A percentile compares a stretch with the other conserved stretches of the same genome.
phyloP scores from a whole-genome alignment of 2,888 invertebrate species.

The Microdon myrmicae region DNA sequence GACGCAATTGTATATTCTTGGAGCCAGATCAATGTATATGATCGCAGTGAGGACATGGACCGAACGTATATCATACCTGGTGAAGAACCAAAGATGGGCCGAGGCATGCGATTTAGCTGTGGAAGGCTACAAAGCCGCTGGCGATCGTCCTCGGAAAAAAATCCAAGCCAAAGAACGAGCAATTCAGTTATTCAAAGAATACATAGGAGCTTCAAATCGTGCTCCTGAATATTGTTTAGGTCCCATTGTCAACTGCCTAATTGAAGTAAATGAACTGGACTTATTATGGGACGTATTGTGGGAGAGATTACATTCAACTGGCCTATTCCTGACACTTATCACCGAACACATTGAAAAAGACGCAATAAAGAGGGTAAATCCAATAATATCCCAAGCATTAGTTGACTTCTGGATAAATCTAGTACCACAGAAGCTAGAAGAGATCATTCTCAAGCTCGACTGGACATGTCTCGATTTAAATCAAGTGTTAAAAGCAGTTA shows the following conservation, averaged over 20 bases:
- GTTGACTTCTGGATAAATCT: slow-evolving; percentile 75
- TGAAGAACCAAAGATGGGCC: slow-evolving; percentile 70
- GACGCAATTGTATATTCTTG: slow-evolving; percentile 77
- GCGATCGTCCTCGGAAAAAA: slow-evolving; percentile 64
- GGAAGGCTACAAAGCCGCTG: slow-evolving; percentile 66
- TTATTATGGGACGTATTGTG: slow-evolving; percentile 74
- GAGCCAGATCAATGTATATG: slow-evolving; percentile 72
- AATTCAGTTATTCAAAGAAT: slow-evolving; percentile 67
- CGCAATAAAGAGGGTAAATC: slow-evolving; percentile 72
- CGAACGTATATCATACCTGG: slow-evolving; percentile 74
- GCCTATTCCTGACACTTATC: slow-evolving; percentile 75
- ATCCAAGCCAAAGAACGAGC: slow-evolving; percentile 66
- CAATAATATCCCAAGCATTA: slow-evolving; percentile 77
- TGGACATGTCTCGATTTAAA: slow-evolving; percentile 81
- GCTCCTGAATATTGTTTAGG: slow-evolving; percentile 66
- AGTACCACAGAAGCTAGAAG: slow-evolving; percentile 74
- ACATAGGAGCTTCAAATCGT: slow-evolving; percentile 64
- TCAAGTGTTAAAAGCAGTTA: slow-evolving; percentile 69
- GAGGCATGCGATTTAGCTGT: slow-evolving; percentile 71
- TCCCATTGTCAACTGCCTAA: slow-evolving; percentile 63
- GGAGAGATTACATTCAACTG: slow-evolving; percentile 70
- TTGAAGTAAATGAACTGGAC: slow-evolving; percentile 67
- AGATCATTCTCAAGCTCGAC: slow-evolving; percentile 77
- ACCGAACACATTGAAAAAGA: slow-evolving; percentile 78
- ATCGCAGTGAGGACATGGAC: slow-evolving; percentile 75